Percentiles rank a stretch among this genome's conserved stretches.
Conservation (phyloP, 2,888 invertebrate species). For the Pachymerium ferrugineum region DNA sequence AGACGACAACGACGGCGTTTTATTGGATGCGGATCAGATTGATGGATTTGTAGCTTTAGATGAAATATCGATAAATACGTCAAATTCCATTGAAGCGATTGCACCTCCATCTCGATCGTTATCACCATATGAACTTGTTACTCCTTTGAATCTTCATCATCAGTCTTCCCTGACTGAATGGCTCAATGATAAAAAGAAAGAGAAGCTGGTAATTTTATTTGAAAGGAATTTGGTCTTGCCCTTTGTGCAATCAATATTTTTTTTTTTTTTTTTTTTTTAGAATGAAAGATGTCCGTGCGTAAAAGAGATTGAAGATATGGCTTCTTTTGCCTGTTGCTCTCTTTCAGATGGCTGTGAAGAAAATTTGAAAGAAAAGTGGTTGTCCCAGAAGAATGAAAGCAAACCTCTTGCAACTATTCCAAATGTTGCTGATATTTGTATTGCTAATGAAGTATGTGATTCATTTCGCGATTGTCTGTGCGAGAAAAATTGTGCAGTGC, state of each 20-base stretch:
- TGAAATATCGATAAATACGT: too few species aligned
- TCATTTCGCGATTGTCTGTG: constrained; percentile 34
- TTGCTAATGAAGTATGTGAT: constrained; percentile 33
- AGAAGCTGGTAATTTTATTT: too few species aligned
- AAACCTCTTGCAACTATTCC: background rate
- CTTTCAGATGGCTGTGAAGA: background rate
- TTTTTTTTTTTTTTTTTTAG: background rate
- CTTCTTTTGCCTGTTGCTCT: background rate
- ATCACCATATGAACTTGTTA: background rate
- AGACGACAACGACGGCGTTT: too few species aligned
- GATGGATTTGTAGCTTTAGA: background rate
- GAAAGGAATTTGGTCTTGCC: too few species aligned
- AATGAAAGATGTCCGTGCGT: background rate
- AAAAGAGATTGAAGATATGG: background rate
- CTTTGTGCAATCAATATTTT: background rate
- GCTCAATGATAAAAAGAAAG: background rate
- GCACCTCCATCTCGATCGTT: background rate
- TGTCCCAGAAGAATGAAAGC: background rate
- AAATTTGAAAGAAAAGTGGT: background rate
- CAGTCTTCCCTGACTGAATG: background rate
- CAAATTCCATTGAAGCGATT: too few species aligned
- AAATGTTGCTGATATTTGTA: constrained; percentile 19
- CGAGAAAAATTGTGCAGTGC: constrained; percentile 31
- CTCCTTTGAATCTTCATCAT: too few species aligned
- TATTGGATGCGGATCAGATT: too few species aligned